Evolutionary conservation across 1,140 invertebrate genomes (phyloP).

Genomic region (Leptinotarsa undecemlineata): DNA sequence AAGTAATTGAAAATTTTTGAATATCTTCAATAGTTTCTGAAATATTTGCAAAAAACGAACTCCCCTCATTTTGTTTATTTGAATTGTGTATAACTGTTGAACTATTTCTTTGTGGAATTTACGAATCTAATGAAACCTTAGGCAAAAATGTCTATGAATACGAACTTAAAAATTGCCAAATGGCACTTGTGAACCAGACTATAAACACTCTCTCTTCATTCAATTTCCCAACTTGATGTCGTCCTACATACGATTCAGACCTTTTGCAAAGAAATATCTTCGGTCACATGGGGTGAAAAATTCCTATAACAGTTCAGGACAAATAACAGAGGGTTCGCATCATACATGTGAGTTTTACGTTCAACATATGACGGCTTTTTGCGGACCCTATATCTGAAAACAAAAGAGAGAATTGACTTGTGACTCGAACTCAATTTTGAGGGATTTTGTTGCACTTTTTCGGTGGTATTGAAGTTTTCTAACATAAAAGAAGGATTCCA

Average conservation of each 20-base stretch:
- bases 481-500: slow-evolving; percentile 17
- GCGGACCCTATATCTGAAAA: slow-evolving; percentile 19
- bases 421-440: slow-evolving; percentile 3
- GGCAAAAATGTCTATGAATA: no score
- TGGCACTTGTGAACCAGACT: no score
- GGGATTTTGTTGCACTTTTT: slow-evolving; percentile 19
- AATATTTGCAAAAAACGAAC: no score
- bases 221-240: background rate
- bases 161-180: no score
- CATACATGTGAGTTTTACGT: slow-evolving; percentile 20
- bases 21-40: no score
- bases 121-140: no score
- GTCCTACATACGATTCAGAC: background rate
- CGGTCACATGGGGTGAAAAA: slow-evolving; percentile 11
- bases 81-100: no score
- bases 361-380: slow-evolving; percentile 19
- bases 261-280: slow-evolving; percentile 9
- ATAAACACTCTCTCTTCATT: background rate
- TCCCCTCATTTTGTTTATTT: no score
- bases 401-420: slow-evolving; percentile 18
- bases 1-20: no score
- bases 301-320: background rate
- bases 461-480: slow-evolving; percentile 8
- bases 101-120: no score
- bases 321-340: slow-evolving; percentile 15